Base-by-base conservation (phyloP, 1,140 invertebrate species). In the Drosophila mojavensis region DNA sequence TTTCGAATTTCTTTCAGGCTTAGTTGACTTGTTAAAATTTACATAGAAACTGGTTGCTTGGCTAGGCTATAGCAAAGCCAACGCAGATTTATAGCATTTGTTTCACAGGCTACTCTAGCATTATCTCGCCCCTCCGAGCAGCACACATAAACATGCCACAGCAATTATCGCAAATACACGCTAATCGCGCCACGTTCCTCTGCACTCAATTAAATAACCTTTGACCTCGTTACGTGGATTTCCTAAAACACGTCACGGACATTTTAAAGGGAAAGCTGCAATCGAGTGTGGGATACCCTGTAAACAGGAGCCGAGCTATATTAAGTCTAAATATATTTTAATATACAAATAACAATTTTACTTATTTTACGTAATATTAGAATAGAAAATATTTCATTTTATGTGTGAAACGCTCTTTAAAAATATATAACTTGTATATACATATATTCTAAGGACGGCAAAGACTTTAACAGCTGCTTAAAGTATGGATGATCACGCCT, bases 141-240 rank as follows among this genome's bases (percentile, higher is more conserved):
- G 20, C 24, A 5, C 17, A 20, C 7, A 26, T 50, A 5, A 33
- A 15, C n/a, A 36, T 9, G 30, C n/a, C 30, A 17, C 11, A 1
- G 54, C 54, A 59, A 30, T 59, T 59, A 59, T 30, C 56, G 6
- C 20, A n/a, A 56, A 41, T 56, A 56, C 11, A 24, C 33, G 4
- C 33, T 41, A 17, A 56, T 41, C 20, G 20, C 15, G 9, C 53
- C 30, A 55, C 30, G 17, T 55, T 36, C 30, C 36, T 39, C 9
- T 41, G 20, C 33, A 33, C 48, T 4, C 43, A 62, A 62, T 50
- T 59, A 59, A 17, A 59, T 47, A 5, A 24, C 10, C 11, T 47
- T 45, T 17, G 56, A 59, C 41, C 41, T 17, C 15, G 11, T 45
- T 59, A 59, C 41, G 56, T 59, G 56, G 30, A 30, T 45, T 47